Percentiles rank a stretch among this genome's conserved stretches.
phyloP scores from a whole-genome alignment of 2,888 invertebrate genomes.

The Stictocephala bisonia region DNA sequence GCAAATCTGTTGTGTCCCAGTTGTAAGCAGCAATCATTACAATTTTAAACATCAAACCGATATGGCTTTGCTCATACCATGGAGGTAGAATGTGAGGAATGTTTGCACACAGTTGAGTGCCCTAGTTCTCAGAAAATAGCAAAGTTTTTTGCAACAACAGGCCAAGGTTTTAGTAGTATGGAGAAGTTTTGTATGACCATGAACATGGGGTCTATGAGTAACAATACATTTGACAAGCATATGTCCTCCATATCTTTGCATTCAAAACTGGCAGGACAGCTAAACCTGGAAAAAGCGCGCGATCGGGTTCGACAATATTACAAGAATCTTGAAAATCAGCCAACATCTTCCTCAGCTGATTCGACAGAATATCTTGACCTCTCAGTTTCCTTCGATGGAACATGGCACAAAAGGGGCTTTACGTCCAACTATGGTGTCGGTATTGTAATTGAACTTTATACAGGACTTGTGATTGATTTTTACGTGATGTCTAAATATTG shows the following conservation, averaged over 20 bases:
- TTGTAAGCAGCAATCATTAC: no score
- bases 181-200: conserved; percentile 12
- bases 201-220: conserved; percentile 23
- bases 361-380: conserved; percentile 1
- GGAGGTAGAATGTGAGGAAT: no score
- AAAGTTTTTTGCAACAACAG: neutral
- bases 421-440: conserved; percentile 28
- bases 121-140: no score
- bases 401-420: conserved; percentile 19
- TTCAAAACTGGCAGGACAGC: neutral
- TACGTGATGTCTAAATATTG: conserved; percentile 23
- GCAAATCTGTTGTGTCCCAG: no score
- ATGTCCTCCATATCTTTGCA: no score
- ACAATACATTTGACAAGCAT: neutral
- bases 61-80: no score
- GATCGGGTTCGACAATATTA: neutral
- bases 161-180: neutral
- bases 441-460: neutral
- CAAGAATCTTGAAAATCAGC: neutral
- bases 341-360: no score
- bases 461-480: conserved; percentile 25
- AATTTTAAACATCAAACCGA: no score
- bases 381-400: conserved; percentile 16
- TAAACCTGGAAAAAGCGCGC: neutral
- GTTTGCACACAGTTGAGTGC: no score